Evolutionary conservation across 1,140 invertebrate genomes (phyloP).

Genomic region (Amyelois transitella): DNA sequence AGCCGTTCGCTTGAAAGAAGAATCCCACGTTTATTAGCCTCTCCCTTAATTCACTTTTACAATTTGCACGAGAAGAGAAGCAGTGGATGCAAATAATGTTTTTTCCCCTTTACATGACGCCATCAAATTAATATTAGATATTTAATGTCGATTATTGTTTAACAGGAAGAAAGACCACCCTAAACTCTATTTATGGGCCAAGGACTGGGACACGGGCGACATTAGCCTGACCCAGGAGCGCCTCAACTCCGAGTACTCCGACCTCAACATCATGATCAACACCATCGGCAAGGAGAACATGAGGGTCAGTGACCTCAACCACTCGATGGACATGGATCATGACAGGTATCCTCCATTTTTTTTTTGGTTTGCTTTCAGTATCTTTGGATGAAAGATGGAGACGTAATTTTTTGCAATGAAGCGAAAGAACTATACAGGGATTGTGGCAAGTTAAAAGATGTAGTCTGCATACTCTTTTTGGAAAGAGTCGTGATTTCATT

Average conservation of each 20-base stretch:
- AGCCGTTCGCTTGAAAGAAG: too few species aligned
- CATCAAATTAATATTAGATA: constrained; percentile 32
- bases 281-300: constrained; percentile 50
- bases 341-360: constrained; percentile 17
- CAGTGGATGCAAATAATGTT: not conserved
- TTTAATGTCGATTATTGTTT: constrained; percentile 6
- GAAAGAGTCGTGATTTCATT: too few species aligned
- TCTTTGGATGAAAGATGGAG: too few species aligned
- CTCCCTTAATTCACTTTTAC: too few species aligned
- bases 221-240: constrained; percentile 37
- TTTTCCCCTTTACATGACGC: too few species aligned
- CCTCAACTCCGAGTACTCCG: constrained; percentile 47
- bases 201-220: constrained; percentile 82
- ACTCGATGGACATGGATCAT: constrained; percentile 27
- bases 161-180: constrained; percentile 84
- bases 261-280: constrained; percentile 51
- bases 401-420: too few species aligned
- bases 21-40: too few species aligned
- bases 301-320: constrained; percentile 32
- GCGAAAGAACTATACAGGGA: too few species aligned
- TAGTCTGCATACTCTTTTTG: too few species aligned
- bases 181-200: constrained; percentile 89
- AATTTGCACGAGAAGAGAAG: too few species aligned
- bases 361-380: too few species aligned
- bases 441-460: too few species aligned